Percentiles rank a stretch among this genome's conserved stretches.
phyloP scores from a whole-genome alignment of 2,888 invertebrate genomes.

The Aphodius granarius region DNA sequence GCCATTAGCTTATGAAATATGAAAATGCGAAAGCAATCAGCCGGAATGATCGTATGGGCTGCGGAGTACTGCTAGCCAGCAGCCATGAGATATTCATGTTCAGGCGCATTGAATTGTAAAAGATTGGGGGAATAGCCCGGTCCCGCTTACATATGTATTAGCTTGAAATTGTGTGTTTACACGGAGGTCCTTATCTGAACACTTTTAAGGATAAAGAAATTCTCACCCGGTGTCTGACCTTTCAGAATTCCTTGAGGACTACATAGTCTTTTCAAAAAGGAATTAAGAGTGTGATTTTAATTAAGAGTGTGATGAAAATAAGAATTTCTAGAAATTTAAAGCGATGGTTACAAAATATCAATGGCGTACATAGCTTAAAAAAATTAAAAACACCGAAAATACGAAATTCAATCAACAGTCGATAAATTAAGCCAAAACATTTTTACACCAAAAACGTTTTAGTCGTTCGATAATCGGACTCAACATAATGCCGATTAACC shows the following conservation, averaged over 20 bases:
- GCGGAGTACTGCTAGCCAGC: conserved; percentile 27
- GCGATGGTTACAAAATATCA: no score
- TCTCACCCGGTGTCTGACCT: conserved; percentile 6
- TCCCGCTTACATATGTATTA: conserved; percentile 40
- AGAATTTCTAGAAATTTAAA: no score
- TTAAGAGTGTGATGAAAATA: no score
- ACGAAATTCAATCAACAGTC: no score
- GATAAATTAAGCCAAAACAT: no score
- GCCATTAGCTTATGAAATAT: conserved; percentile 11
- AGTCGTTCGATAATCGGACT: background rate
- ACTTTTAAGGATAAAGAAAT: conserved; percentile 25
- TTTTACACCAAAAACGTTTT: background rate
- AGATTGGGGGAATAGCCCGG: conserved; percentile 39
- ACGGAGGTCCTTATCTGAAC: conserved; percentile 37
- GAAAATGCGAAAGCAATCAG: conserved; percentile 28
- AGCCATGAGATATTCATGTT: conserved; percentile 42
- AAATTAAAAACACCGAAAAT: no score
- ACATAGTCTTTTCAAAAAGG: no score
- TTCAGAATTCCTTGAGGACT: background rate
- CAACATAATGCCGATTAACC: background rate
- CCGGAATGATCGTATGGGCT: conserved; percentile 32
- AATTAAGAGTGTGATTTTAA: no score
- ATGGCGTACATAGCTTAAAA: no score
- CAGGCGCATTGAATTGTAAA: conserved; percentile 41
- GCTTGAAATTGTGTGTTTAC: conserved; percentile 39